Percentiles rank a stretch among this genome's conserved stretches.
Evolutionary conservation across 2,888 invertebrate genomes (phyloP).

Genomic region (Myathropa florea): DNA sequence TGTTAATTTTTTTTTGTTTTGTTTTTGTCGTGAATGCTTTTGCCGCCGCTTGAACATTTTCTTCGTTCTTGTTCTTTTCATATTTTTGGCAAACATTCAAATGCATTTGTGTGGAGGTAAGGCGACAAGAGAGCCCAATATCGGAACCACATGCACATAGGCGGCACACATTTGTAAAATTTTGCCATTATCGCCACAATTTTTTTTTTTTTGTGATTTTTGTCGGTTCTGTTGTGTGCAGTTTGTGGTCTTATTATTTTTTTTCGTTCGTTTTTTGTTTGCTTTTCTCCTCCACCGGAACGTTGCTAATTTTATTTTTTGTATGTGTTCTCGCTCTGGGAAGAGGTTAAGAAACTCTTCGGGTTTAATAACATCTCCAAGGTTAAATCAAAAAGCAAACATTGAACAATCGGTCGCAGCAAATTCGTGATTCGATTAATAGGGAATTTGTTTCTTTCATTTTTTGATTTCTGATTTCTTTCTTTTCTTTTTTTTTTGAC

Average conservation of each 20-base stretch:
- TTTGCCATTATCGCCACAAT: conserved; percentile 50
- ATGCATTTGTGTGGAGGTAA: conserved; percentile 66
- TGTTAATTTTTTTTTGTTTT: not conserved
- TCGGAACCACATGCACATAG: conserved; percentile 55
- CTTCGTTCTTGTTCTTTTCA: conserved; percentile 8
- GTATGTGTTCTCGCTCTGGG: conserved; percentile 63
- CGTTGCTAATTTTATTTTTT: conserved; percentile 61
- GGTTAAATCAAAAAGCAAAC: conserved; percentile 65
- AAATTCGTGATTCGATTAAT: conserved; percentile 15
- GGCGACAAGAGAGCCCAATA: not conserved
- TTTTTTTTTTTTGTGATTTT: conserved; percentile 52
- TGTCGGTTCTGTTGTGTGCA: conserved; percentile 18
- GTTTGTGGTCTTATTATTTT: conserved; percentile 34
- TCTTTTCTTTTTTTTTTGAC: too few species aligned
- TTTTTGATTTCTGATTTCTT: too few species aligned
- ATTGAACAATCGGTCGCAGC: conserved; percentile 54
- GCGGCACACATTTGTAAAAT: conserved; percentile 54
- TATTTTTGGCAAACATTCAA: conserved; percentile 58
- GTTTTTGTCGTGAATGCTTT: not conserved
- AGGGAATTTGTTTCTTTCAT: not conserved
- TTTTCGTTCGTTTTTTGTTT: conserved; percentile 62
- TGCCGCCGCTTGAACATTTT: too few species aligned
- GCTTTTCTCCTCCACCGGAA: conserved; percentile 39
- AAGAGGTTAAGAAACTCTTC: conserved; percentile 80
- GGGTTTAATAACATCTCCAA: conserved; percentile 79